Evolutionary conservation across 2,797 vertebrate genomes (phyloP).

Genomic region (Alectoris magna): DNA sequence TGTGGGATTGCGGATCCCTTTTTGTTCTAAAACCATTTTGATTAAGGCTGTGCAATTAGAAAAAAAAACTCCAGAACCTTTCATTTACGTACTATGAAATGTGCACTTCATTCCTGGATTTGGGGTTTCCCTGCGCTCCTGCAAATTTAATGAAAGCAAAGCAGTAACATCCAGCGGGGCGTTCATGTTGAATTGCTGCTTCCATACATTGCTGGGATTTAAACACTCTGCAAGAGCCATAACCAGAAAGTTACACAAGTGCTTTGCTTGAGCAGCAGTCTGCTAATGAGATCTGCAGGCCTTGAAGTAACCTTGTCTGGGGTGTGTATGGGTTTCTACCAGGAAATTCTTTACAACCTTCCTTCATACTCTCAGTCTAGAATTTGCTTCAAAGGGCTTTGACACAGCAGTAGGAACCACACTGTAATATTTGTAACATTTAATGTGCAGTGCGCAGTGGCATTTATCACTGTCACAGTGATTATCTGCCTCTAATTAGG

Average conservation of each 20-base stretch:
- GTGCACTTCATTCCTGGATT: background rate
- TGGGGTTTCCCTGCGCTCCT: background rate
- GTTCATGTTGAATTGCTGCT: conserved; percentile 24
- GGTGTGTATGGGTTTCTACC: background rate
- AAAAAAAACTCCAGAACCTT: background rate
- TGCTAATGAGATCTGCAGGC: conserved; percentile 58
- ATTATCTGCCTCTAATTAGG: conserved; percentile 69
- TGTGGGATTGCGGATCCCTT: background rate
- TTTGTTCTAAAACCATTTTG: background rate
- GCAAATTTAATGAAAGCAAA: conserved; percentile 29
- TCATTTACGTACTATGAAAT: conserved; percentile 7
- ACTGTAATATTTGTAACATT: conserved; percentile 48
- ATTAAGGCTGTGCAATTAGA: background rate
- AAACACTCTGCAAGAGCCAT: background rate
- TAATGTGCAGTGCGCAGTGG: conserved; percentile 34
- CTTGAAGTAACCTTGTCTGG: conserved; percentile 53
- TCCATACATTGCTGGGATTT: conserved; percentile 13
- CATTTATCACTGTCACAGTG: conserved; percentile 57
- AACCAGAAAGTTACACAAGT: background rate
- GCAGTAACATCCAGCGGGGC: conserved; percentile 19
- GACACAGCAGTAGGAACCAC: conserved; percentile 32
- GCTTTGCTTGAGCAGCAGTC: conserved; percentile 19
- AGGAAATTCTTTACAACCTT: conserved; percentile 29
- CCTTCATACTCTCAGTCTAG: background rate
- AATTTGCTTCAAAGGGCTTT: conserved; percentile 28